Evolutionary conservation across 2,797 vertebrate species (phyloP).

Genomic region (Scolopax bukidnonensis): DNA sequence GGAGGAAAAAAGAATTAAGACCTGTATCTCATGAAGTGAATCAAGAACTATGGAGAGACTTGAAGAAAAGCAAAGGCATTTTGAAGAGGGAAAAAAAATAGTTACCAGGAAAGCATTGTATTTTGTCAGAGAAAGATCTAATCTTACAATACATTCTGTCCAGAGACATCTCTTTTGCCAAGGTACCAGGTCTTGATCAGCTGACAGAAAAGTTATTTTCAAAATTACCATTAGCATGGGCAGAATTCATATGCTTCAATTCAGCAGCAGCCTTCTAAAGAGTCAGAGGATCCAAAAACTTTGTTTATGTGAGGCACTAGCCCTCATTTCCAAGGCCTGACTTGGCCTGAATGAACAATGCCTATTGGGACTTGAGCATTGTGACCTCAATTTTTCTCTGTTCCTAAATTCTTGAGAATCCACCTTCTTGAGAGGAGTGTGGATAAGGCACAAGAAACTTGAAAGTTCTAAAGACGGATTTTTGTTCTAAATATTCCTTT

Average conservation of each 20-base stretch:
- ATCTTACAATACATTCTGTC: background rate
- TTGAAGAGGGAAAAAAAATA: background rate
- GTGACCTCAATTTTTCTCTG: background rate
- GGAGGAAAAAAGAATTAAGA: background rate
- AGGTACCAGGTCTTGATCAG: background rate
- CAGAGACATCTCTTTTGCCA: background rate
- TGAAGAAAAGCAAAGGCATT: background rate
- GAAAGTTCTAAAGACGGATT: background rate
- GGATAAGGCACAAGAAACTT: background rate
- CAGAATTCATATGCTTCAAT: background rate
- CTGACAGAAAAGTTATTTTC: background rate
- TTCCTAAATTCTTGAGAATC: background rate
- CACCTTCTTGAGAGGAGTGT: background rate
- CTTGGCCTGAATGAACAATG: background rate
- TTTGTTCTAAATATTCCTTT: background rate
- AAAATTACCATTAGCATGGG: background rate
- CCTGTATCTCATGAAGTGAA: accelerated
- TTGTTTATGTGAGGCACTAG: background rate
- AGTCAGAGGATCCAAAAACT: background rate
- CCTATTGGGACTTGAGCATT: background rate
- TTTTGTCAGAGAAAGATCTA: background rate
- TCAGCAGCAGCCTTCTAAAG: background rate
- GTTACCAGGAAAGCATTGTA: background rate
- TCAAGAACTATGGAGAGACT: background rate
- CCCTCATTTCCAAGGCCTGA: background rate